phyloP scores from a whole-genome alignment of 2,888 invertebrate species.

The Philereme vetulata region DNA sequence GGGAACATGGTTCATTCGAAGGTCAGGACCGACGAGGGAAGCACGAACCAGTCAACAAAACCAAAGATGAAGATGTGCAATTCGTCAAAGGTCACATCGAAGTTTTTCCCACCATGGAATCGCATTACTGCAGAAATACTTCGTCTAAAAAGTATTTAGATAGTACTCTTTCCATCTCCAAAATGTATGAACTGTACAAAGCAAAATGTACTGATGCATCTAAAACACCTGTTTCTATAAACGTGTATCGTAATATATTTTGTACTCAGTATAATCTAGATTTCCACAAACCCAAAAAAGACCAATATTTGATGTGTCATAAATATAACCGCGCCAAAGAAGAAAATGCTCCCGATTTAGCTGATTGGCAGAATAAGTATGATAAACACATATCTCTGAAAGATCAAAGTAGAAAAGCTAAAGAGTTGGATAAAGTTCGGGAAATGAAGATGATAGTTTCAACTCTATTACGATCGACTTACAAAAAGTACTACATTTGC shows the following conservation, averaged over 20 bases:
- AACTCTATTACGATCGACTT: constrained; percentile 1
- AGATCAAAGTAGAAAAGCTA: constrained; percentile 19
- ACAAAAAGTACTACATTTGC: constrained; percentile 7
- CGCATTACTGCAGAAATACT: constrained; percentile 32
- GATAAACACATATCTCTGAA: constrained; percentile 27
- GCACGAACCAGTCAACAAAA: constrained; percentile 4
- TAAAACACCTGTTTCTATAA: constrained; percentile 25
- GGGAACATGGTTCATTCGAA: neutral
- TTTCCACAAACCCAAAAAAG: constrained; percentile 27
- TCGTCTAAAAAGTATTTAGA: constrained; percentile 25
- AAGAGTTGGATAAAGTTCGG: constrained; percentile 25
- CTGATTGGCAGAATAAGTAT: constrained; percentile 23
- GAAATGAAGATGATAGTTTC: constrained; percentile 12
- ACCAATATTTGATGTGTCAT: constrained; percentile 24
- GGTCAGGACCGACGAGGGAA: constrained; percentile 1
- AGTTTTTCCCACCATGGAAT: constrained; percentile 30
- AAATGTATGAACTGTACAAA: constrained; percentile 32
- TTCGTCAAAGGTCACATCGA: constrained; percentile 21
- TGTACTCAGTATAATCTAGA: constrained; percentile 26
- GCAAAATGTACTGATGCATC: constrained; percentile 3
- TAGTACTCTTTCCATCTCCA: constrained; percentile 18
- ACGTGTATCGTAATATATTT: constrained; percentile 19
- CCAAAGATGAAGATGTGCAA: constrained; percentile 14
- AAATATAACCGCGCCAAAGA: constrained; percentile 13
- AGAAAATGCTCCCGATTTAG: constrained; percentile 6